Conservation (phyloP, 2,797 vertebrate species). For the Eleutherodactylus coqui region DNA sequence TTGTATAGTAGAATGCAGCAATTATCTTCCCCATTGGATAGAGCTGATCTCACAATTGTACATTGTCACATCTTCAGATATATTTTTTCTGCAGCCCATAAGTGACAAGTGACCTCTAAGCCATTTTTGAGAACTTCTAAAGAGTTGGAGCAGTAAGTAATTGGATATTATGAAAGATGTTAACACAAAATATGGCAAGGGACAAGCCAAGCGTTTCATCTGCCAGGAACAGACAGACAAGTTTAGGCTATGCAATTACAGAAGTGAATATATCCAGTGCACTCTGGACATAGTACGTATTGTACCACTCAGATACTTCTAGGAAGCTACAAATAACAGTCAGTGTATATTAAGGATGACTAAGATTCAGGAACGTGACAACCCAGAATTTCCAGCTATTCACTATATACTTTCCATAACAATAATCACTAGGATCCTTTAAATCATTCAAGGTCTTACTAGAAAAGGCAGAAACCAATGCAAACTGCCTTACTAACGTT, state of each 20-base stretch:
- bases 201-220: neutral
- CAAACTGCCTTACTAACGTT: too few relatives aligned
- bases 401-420: neutral
- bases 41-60: neutral
- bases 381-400: constrained; percentile 45
- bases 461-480: too few relatives aligned
- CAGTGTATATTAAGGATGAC: constrained; percentile 30
- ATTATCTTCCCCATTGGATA: neutral
- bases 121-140: neutral
- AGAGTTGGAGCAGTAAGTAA: neutral
- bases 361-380: neutral
- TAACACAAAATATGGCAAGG: neutral
- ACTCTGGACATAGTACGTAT: neutral
- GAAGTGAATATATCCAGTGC: neutral
- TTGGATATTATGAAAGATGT: neutral
- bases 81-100: neutral
- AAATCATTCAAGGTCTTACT: neutral
- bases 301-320: neutral
- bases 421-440: neutral
- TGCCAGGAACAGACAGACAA: neutral
- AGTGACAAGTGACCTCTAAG: neutral
- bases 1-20: neutral
- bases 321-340: neutral
- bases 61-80: neutral
- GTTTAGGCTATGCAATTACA: neutral